Percentiles rank a stretch among this genome's conserved stretches.
phyloP scores from a whole-genome alignment of 2,797 vertebrate species.

The Australoheros facetus region DNA sequence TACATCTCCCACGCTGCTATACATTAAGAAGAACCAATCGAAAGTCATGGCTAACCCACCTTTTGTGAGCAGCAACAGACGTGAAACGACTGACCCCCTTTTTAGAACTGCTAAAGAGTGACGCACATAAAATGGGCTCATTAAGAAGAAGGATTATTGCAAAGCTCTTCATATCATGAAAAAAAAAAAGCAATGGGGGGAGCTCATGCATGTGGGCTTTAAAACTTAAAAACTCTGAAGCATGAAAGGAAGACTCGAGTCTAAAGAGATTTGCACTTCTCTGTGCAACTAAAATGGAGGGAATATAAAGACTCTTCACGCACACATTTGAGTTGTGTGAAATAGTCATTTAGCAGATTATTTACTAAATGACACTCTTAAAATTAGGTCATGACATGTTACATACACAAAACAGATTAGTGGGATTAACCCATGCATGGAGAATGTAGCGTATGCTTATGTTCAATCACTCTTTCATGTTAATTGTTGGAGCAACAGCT shows the following conservation, averaged over 20 bases:
- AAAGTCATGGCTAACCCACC: slow-evolving; percentile 19
- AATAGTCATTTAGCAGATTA: slow-evolving; percentile 5
- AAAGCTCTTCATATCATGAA: slow-evolving; percentile 42
- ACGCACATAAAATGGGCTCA: slow-evolving; percentile 46
- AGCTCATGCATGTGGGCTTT: slow-evolving; percentile 12
- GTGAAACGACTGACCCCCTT: slow-evolving; percentile 29
- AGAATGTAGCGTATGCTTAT: neutral
- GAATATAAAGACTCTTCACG: neutral
- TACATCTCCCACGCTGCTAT: slow-evolving; percentile 23
- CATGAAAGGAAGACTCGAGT: slow-evolving; percentile 27
- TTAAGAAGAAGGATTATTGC: slow-evolving; percentile 62
- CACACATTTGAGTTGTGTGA: slow-evolving; percentile 14
- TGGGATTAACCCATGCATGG: slow-evolving; percentile 22
- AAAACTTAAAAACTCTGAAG: slow-evolving; percentile 27
- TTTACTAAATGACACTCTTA: slow-evolving; percentile 17
- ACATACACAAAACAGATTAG: slow-evolving; percentile 25
- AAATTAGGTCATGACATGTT: slow-evolving; percentile 20
- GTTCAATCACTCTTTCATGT: slow-evolving; percentile 1
- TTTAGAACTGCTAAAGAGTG: slow-evolving; percentile 23
- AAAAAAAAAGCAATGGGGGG: neutral
- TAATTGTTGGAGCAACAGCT: slow-evolving; percentile 7
- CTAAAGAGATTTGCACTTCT: slow-evolving; percentile 27
- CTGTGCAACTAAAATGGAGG: neutral
- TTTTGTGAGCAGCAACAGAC: slow-evolving; percentile 26
- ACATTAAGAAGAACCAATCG: slow-evolving; percentile 32